These are phyloP conservation scores for Hippocampus guttulatus DNA, from an alignment of 2,113 vertebrate genomes.

Conservation along the genomic window DNA sequence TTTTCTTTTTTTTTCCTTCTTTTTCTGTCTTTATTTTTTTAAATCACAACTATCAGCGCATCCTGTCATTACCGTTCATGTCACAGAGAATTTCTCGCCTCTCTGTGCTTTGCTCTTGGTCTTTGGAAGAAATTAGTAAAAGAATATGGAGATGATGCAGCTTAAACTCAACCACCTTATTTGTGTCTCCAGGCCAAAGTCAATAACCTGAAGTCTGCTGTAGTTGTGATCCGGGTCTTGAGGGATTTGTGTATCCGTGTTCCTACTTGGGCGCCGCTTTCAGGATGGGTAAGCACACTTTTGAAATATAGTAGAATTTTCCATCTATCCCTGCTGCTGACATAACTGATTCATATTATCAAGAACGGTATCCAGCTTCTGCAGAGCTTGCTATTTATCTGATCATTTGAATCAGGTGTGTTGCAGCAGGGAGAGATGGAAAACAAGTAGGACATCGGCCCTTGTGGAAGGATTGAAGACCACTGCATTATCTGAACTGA, in stretches of 20 bases:
- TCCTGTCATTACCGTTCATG: constrained; percentile 9
- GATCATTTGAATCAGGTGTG: too few relatives aligned
- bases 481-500: too few relatives aligned
- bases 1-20: background rate
- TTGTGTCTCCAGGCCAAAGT: constrained; percentile 84
- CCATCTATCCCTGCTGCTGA: too few relatives aligned
- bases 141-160: constrained; percentile 1
- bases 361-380: too few relatives aligned
- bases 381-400: too few relatives aligned
- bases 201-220: constrained; percentile 84
- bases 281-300: constrained; percentile 86
- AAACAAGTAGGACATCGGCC: too few relatives aligned
- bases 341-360: too few relatives aligned
- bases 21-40: too few relatives aligned
- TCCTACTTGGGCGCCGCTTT: constrained; percentile 86
- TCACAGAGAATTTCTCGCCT: constrained; percentile 53
- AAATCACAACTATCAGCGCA: background rate
- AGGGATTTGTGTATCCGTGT: constrained; percentile 90
- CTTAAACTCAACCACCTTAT: constrained; percentile 27
- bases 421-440: too few relatives aligned
- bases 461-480: too few relatives aligned
- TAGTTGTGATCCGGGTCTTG: constrained; percentile 91
- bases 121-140: constrained; percentile 24
- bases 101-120: constrained; percentile 46
- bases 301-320: background rate